Base-by-base conservation (phyloP, 2,888 invertebrate species). In the Meloe dianella region DNA sequence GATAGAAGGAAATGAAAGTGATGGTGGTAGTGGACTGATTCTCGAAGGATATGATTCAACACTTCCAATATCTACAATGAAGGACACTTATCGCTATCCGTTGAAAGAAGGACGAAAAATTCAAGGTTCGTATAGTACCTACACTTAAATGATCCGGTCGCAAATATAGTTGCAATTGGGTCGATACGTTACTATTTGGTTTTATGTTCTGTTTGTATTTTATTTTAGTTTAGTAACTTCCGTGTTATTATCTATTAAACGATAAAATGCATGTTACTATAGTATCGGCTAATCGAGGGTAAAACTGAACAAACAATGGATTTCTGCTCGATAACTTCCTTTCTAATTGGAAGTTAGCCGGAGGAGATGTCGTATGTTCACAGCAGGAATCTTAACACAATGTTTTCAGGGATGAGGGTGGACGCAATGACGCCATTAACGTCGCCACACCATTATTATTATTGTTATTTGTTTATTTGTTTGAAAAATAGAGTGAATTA, bases 1-100 rank as follows among this genome's bases (percentile, higher is more conserved):
- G 76, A 62, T 72, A 62, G 78, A 78, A 66, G 71, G 71, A 58
- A 20, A 17, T 14, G 76, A 79, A 64, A 77, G 74, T 65, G 78
- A 77, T 10, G 81, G 79, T 63, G 81, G 81, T 60, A 73, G 79
- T 78, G 74, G 79, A 79, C 70, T 82, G 81, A 80, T 67, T 82
- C 30, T 71, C 80, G 61, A 73, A 78, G 70, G 81, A 82, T 68
- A 79, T 71, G 9, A 73, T 76, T 4, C 58, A 64, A 38, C 66
- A 5, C 70, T 64, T 29, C 66, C 76, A 30, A 70, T 70, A 61
- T 80, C 82, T 6, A 78, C 78, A 14, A 81, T 81, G 80, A 81
- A 79, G 69, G 75, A 71, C 14, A 71, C 76, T 30, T 82, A 77
- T 71, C 61, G 62, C 6, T 74, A 71, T 63, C 81, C 80, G 6